These are phyloP conservation scores for Panthera tigris DNA, from an alignment of 2,113 vertebrate species.

Conservation along the genomic window DNA sequence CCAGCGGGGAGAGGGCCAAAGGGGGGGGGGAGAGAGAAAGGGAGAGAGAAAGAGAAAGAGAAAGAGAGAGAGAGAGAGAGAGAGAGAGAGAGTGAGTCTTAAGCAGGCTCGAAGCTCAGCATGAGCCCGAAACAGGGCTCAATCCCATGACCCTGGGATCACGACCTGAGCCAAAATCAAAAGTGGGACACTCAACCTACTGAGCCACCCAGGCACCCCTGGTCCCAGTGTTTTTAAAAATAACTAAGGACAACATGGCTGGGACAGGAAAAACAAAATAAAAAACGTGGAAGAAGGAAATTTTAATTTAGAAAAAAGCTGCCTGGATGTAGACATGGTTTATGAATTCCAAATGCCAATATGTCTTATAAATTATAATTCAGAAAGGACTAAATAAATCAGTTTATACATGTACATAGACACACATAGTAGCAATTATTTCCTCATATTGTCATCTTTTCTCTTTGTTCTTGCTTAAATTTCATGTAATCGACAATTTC, in stretches of 20 bases:
- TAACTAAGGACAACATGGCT: neutral
- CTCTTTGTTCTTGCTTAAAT: constrained; percentile 53
- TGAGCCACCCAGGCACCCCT: no score
- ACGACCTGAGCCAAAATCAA: no score
- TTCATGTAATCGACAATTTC: constrained; percentile 20
- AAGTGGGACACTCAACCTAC: no score
- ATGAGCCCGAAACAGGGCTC: no score
- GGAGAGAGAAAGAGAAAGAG: no score
- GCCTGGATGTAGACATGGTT: neutral
- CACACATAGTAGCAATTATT: constrained; percentile 56
- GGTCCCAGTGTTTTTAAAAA: neutral
- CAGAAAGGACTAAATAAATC: neutral
- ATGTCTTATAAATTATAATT: constrained; percentile 26
- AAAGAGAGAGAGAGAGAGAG: no score
- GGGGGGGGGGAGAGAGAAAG: no score
- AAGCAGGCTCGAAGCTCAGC: no score
- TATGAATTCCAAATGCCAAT: neutral
- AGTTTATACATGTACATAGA: neutral
- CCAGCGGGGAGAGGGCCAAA: no score
- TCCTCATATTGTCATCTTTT: neutral
- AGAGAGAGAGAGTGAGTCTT: no score
- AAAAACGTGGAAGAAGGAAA: neutral
- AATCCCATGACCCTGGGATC: no score
- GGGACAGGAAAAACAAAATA: neutral
- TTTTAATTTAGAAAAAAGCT: neutral